Evolutionary conservation across 2,888 invertebrate genomes (phyloP).

Genomic region (Parnassius apollo): DNA sequence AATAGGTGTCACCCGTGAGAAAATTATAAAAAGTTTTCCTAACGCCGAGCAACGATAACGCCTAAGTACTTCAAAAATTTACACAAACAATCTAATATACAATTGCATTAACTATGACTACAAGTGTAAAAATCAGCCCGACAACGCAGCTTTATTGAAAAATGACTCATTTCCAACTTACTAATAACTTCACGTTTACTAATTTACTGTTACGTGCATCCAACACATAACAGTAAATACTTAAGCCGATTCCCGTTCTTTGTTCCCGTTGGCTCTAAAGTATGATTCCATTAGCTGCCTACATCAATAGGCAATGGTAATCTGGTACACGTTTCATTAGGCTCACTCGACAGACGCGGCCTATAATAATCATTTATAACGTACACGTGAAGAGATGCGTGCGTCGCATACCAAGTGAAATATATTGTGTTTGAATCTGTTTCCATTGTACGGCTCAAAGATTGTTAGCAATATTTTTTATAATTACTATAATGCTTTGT

Average conservation of each 20-base stretch:
- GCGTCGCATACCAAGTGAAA: slow-evolving; percentile 40
- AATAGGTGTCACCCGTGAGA: too few species aligned
- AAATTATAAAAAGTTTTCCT: too few species aligned
- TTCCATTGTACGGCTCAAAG: slow-evolving; percentile 34
- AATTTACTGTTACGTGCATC: neutral
- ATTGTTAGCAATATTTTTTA: neutral
- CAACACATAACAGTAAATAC: neutral
- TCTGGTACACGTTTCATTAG: slow-evolving; percentile 54
- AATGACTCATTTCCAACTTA: too few species aligned
- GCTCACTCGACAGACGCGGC: slow-evolving; percentile 39
- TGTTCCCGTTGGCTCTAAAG: slow-evolving; percentile 6
- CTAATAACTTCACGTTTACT: too few species aligned
- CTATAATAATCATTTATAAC: slow-evolving; percentile 61
- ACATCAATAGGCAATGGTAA: slow-evolving; percentile 42
- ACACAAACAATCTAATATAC: too few species aligned
- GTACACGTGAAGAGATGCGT: slow-evolving; percentile 39
- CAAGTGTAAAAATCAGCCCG: too few species aligned
- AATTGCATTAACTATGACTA: too few species aligned
- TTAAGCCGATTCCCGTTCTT: slow-evolving; percentile 4
- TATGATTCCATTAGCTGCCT: slow-evolving; percentile 10
- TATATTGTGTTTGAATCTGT: slow-evolving; percentile 38
- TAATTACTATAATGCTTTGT: neutral
- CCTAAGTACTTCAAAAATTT: too few species aligned
- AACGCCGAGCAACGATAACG: too few species aligned
- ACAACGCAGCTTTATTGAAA: too few species aligned